A percentile compares a stretch with the other conserved stretches of the same genome.
Evolutionary conservation across 2,113 vertebrate genomes (phyloP).

Genomic region (Sula dactylatra): DNA sequence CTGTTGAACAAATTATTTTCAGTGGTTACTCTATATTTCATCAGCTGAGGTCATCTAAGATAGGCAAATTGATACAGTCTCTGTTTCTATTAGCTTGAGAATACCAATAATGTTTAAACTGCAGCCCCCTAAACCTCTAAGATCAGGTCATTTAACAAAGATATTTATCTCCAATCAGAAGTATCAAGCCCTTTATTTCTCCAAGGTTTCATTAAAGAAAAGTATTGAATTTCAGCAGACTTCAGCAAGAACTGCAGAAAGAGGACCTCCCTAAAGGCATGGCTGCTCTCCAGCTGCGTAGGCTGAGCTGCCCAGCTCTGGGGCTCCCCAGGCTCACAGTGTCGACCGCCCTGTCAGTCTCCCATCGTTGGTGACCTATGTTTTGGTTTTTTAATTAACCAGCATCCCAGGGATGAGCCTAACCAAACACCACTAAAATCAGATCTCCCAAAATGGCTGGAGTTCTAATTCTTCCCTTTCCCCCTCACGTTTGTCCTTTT

Average conservation of each 20-base stretch:
- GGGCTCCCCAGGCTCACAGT: not conserved
- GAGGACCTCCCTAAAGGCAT: not conserved
- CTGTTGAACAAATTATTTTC: not conserved
- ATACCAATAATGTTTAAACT: not conserved
- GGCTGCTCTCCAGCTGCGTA: not conserved
- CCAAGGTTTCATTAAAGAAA: not conserved
- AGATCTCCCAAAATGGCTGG: not conserved
- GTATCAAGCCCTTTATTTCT: not conserved
- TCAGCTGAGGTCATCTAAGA: not conserved
- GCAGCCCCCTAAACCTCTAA: not conserved
- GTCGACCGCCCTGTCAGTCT: not conserved
- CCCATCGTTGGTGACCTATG: rapidly evolving
- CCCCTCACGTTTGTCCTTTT: not conserved
- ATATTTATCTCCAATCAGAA: not conserved
- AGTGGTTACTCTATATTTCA: not conserved
- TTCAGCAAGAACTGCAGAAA: not conserved
- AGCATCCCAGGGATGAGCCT: not conserved
- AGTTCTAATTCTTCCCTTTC: not conserved
- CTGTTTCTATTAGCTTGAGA: not conserved
- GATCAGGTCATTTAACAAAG: not conserved
- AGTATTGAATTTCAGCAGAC: not conserved
- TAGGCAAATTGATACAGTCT: not conserved
- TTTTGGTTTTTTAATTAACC: not conserved
- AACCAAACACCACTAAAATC: not conserved
- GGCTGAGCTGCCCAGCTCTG: not conserved